Evolutionary conservation across 1,140 invertebrate genomes (phyloP), one percentile per base, ranked within the genome.

Genomic region (Proctacanthus coquilletti): DNA sequence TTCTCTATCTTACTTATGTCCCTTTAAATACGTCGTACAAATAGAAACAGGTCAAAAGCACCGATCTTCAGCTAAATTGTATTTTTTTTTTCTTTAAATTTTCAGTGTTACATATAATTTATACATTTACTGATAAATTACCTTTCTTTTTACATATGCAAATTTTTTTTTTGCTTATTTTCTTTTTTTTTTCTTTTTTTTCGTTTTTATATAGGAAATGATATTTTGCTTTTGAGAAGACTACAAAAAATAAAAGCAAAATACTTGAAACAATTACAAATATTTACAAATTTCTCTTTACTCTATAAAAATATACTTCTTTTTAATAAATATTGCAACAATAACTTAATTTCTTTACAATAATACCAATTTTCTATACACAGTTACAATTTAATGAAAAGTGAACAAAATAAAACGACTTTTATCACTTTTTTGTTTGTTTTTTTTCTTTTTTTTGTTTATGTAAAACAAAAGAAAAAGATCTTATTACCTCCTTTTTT

Each of bases 11-110:
- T n/a, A n/a, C n/a, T n/a, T n/a, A n/a, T n/a, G n/a, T n/a, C n/a
- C n/a, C n/a, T n/a, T n/a, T n/a, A n/a, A n/a, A 45, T 51, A 46
- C 41, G 35, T 34, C 52, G 51, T 52, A 58, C 55, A 58, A 58
- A 58, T 45, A 51, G 53, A 56, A 56, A 53, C 55, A 56, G 53
- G 55, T 58, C 52, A 58, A 56, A 58, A 58, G 55, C 55, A 58
- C 55, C 55, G 55, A 58, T 58, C 56, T 58, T 58, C 55, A 58
- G 55, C 55, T 58, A 53, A 56, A 47, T 51, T 55, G 41, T 41
- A 32, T 25, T 41, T 34, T 52, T 31, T 38, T 21, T 47, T 41
- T 31, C 43, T 31, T 42, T 35, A 45, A 47, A 48, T 35, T 41
- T 50, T 45, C 44, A 47, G 18, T 25, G n/a, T 25, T 25, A 25